Evolutionary conservation across 2,888 invertebrate genomes (phyloP).

Genomic region (Caenorhabditis japonica): DNA sequence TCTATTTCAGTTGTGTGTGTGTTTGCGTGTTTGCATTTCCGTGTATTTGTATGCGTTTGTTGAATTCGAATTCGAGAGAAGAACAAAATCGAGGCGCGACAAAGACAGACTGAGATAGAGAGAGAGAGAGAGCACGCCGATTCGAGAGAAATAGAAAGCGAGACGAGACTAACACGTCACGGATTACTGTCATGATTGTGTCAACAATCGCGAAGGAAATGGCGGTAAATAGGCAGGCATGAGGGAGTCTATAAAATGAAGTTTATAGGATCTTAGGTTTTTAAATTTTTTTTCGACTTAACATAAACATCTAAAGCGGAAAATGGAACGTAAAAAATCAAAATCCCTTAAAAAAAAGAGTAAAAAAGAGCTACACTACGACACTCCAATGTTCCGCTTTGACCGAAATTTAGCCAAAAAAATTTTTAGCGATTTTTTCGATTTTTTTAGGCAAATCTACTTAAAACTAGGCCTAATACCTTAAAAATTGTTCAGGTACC

Average conservation of each 20-base stretch:
- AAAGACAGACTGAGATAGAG: constrained; percentile 11
- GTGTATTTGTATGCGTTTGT: constrained; percentile 1
- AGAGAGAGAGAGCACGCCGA: constrained; percentile 21
- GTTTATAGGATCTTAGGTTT: not conserved
- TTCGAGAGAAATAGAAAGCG: constrained; percentile 9
- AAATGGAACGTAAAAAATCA: too few species aligned
- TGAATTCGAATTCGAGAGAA: not conserved
- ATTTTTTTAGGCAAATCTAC: too few species aligned
- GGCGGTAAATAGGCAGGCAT: constrained; percentile 10
- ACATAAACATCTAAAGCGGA: constrained; percentile 1
- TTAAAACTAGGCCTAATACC: too few species aligned
- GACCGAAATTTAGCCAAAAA: too few species aligned
- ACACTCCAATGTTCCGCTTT: too few species aligned
- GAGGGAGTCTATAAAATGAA: not conserved
- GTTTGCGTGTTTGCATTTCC: too few species aligned
- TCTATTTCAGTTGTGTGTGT: too few species aligned
- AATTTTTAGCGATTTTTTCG: too few species aligned
- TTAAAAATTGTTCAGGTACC: too few species aligned
- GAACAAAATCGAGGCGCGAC: constrained; percentile 1
- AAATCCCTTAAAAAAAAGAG: too few species aligned
- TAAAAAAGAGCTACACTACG: too few species aligned
- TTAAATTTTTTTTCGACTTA: not conserved
- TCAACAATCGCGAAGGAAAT: constrained; percentile 13
- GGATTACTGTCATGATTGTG: constrained; percentile 48
- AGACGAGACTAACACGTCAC: constrained; percentile 33